Evolutionary conservation across 2,888 invertebrate species (phyloP), one percentile per base, ranked within the genome.

Genomic region (Aphodius sticticus): DNA sequence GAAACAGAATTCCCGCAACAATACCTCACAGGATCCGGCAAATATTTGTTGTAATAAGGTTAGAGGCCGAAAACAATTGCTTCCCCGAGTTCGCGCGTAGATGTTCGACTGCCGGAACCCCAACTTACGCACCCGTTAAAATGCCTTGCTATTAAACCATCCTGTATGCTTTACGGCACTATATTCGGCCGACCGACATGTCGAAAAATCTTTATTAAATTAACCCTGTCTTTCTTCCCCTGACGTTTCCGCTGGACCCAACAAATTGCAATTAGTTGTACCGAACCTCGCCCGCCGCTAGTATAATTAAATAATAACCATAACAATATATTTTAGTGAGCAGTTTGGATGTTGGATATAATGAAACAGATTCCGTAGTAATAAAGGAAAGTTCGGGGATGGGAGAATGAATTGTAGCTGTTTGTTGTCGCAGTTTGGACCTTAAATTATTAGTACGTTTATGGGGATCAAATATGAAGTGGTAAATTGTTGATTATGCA

Each of bases 211-310:
- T 53, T 53, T 12, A 53, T 53, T 53, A 12, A 53, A 53, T 53
- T 53, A 53, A 53, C 53, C 53, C 53, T 53, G 53, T 53, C 53
- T 53, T 5, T 53, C 53, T 53, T 53, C 3, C 53, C 53, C 9
- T 7, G 7, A 7, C 12, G 53, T 53, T 53, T 53, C 53, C 53
- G 53, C 53, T 12, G 53, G 53, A 53, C 53, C 53, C 53, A 12
- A 53, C 53, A 53, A 53, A 53, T 53, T 53, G 53, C 53, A 53
- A 53, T 53, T 53, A 53, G 53, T 53, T 53, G 53, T 53, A 53
- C 53, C 53, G 53, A 5, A 53, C 53, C 12, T 53, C 53, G 53
- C 0, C 9, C 12, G 9, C 53, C 53, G 2, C 9, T 53, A 26
- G 26, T 53, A 53, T 53, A 53, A 53, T 53, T 53, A 53, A 53